Conservation (phyloP, 2,113 vertebrate genomes). For the Bungarus multicinctus region DNA sequence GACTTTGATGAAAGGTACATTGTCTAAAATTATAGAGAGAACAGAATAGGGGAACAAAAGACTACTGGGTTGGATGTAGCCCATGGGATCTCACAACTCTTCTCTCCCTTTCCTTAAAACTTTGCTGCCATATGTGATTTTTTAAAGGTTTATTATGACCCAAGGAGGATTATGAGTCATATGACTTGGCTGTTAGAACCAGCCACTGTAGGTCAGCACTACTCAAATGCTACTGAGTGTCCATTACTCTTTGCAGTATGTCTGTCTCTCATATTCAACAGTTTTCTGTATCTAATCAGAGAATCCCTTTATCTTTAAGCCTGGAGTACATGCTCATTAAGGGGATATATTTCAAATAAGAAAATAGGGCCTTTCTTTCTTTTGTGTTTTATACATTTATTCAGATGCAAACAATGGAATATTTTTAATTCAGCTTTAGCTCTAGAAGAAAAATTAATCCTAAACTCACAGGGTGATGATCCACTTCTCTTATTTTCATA, state of each 20-base stretch:
- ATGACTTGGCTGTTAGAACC: neutral
- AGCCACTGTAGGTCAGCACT: neutral
- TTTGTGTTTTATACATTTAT: neutral
- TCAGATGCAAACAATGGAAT: neutral
- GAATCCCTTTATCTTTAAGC: neutral
- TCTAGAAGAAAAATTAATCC: neutral
- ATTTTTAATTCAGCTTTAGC: neutral
- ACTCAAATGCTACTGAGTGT: neutral
- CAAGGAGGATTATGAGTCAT: neutral
- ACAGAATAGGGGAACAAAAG: neutral
- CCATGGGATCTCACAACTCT: neutral
- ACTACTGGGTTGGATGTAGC: neutral
- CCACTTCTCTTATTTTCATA: neutral
- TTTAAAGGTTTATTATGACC: neutral
- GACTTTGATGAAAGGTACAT: neutral
- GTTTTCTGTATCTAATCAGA: conserved; percentile 15
- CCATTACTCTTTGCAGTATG: fast-evolving
- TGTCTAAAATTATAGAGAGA: neutral
- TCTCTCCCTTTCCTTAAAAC: neutral
- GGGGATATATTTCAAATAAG: conserved; percentile 38
- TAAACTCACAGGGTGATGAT: neutral
- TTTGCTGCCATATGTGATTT: neutral
- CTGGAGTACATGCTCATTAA: neutral
- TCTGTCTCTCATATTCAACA: fast-evolving
- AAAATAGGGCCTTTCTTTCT: conserved; percentile 1